Conservation (phyloP, 2,797 vertebrate species). For the Sebastes iracundus region DNA sequence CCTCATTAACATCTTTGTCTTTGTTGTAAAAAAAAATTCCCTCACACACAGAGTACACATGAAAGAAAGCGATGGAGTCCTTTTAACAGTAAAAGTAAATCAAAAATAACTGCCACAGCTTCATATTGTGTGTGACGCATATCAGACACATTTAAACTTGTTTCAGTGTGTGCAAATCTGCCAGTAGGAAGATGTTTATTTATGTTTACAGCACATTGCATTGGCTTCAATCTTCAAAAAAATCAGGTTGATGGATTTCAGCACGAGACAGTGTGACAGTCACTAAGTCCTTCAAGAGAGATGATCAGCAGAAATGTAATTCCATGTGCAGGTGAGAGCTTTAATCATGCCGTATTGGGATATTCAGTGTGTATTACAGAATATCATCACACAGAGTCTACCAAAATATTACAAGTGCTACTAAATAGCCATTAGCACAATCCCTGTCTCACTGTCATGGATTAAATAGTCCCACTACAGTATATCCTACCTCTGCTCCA, state of each 20-base stretch:
- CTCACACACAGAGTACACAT: neutral
- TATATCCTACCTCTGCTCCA: neutral
- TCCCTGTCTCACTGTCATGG: conserved; percentile 14
- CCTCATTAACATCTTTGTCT: neutral
- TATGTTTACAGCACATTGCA: conserved; percentile 3
- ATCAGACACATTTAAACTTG: neutral
- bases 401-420: conserved; percentile 13
- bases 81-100: conserved; percentile 1
- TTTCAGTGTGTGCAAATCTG: neutral
- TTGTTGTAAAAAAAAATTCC: neutral
- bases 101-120: neutral
- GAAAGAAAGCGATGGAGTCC: neutral
- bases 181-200: conserved; percentile 13
- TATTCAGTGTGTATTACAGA: neutral
- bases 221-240: neutral
- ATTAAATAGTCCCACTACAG: conserved; percentile 19
- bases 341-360: neutral
- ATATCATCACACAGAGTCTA: neutral
- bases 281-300: neutral
- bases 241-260: conserved; percentile 11
- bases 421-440: conserved; percentile 26
- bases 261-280: neutral
- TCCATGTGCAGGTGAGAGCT: neutral
- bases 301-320: conserved; percentile 4
- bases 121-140: neutral